A percentile compares a stretch with the other conserved stretches of the same genome.
phyloP scores from a whole-genome alignment of 2,888 invertebrate genomes.

The Drosophila pseudotakahashii region DNA sequence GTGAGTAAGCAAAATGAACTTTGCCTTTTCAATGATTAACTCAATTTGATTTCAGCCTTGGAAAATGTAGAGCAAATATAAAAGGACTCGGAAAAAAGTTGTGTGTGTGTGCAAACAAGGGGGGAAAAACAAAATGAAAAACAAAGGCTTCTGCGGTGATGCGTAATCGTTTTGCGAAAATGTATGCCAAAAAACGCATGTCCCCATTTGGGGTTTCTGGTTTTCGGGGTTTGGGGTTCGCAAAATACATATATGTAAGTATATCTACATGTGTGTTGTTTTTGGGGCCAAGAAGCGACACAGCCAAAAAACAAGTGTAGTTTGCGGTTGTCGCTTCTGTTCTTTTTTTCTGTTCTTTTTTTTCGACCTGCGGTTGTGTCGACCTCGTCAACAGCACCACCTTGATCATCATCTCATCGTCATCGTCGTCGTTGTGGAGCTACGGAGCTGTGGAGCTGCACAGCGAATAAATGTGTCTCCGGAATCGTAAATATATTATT shows the following conservation, averaged over 20 bases:
- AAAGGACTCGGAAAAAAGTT: neutral
- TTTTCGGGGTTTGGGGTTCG: neutral
- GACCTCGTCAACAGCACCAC: slow-evolving; percentile 18
- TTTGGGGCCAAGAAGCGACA: slow-evolving; percentile 37
- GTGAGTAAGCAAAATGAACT: neutral
- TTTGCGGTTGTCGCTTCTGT: slow-evolving; percentile 34
- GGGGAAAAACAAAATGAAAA: neutral
- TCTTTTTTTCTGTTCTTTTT: neutral
- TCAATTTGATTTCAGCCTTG: neutral
- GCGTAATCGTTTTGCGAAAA: slow-evolving; percentile 63
- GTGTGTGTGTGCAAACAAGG: slow-evolving; percentile 7
- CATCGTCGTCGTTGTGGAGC: no score
- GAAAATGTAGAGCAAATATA: neutral
- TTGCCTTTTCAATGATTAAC: neutral
- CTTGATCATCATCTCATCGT: slow-evolving; percentile 1
- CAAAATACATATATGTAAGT: slow-evolving; percentile 2
- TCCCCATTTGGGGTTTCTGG: neutral
- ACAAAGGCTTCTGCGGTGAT: slow-evolving; percentile 26
- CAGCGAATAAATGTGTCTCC: neutral
- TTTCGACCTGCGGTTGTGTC: slow-evolving; percentile 22
- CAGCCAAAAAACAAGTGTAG: slow-evolving; percentile 42
- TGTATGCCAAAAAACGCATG: slow-evolving; percentile 43
- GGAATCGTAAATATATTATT: neutral
- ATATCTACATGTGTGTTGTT: slow-evolving; percentile 1
- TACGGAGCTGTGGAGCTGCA: neutral